Conservation (phyloP, 2,888 invertebrate species). For the Ecliptopera silaceata region DNA sequence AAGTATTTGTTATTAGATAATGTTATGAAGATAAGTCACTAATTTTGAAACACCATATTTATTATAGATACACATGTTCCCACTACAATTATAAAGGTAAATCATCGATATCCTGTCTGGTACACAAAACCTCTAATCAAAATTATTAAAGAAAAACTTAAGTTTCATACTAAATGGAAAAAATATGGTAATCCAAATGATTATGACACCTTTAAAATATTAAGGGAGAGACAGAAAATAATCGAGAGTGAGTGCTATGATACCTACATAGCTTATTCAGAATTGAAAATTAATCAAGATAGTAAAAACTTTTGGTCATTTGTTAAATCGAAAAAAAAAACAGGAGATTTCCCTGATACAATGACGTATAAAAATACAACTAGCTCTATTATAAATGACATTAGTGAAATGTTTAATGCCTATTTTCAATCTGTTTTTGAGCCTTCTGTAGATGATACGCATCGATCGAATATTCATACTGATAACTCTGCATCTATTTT, state of each 20-base stretch:
- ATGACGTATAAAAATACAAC: not conserved
- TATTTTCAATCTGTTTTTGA: not conserved
- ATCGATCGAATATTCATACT: not conserved
- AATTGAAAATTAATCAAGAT: not conserved
- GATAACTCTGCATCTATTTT: not conserved
- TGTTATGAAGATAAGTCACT: not conserved
- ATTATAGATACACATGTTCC: not conserved
- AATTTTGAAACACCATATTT: not conserved
- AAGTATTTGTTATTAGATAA: constrained; percentile 26
- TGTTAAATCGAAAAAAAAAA: not conserved
- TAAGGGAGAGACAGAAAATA: not conserved
- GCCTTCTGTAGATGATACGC: no score
- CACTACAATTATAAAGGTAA: not conserved
- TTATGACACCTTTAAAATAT: not conserved
- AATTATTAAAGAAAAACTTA: not conserved
- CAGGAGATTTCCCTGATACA: not conserved
- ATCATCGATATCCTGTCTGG: not conserved
- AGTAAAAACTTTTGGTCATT: no score
- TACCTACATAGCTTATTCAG: not conserved
- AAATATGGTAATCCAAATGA: not conserved
- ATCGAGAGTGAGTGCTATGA: not conserved
- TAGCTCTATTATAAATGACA: not conserved
- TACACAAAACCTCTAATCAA: not conserved
- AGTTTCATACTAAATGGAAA: not conserved
- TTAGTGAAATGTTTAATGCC: not conserved